Base-by-base conservation (phyloP, 2,888 invertebrate genomes). In the Drosophila paramelanica region DNA sequence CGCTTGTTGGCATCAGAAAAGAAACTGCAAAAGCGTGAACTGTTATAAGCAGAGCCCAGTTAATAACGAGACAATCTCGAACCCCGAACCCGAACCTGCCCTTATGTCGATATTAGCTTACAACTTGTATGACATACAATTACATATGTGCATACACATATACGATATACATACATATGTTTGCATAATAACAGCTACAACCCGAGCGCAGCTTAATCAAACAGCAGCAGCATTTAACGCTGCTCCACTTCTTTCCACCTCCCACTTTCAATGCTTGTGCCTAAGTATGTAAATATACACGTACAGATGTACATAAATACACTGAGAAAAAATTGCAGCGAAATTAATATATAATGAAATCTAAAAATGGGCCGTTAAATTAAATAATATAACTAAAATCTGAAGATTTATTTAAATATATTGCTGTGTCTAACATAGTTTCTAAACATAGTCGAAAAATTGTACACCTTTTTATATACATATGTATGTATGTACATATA, bases 1-100 rank as follows among this genome's bases (percentile, higher is more conserved):
- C 84, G 73, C 88, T 61, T 60, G 66, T 66, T 71, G 68, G 50
- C 73, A 55, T 52, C 69, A 55, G 51, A 73, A 70, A 62, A 42
- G 53, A 57, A 45, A 67, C 52, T 64, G 67, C 58, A 71, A 59
- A 62, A 67, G 58, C 81, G 65, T 60, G 46, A 86, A 75, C 83
- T 67, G 59, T 53, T 65, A 71, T 67, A 59, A 71, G 62, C 72
- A 50, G 70, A 69, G 65, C 59, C 45, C 60, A 76, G 64, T 70
- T 73, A 70, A 73, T 70, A 70, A 76, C 58, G 58, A 60, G 39
- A 50, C 57, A 50, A 67, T 39, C 51, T 31, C 57, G 60, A 67
- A 74, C 60, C 60, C 38, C 52, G 43, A 53, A 23, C 38, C 55
- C 36, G 36, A 62, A 56, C 52, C 23, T 60, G 61, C 59, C 79